Evolutionary conservation across 1,140 invertebrate genomes (phyloP), one percentile per base, ranked within the genome.

Genomic region (Drosophila seguyi): DNA sequence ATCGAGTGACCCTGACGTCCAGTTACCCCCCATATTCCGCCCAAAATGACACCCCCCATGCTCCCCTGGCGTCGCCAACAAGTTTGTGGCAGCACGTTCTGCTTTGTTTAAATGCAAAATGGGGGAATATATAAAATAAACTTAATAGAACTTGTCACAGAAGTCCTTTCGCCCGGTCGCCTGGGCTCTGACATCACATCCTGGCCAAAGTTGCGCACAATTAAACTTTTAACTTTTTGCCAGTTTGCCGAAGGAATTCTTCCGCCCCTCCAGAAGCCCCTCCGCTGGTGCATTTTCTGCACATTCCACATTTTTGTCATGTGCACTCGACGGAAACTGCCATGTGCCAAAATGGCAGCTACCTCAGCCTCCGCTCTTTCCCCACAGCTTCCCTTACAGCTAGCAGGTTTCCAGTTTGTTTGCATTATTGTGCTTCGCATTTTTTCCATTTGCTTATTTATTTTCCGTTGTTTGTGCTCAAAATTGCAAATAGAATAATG

Each of bases 91-190:
- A 81, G 58, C 71, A 83, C 75, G 75, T 88, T 50, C 48, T 60
- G 47, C 56, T 76, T 76, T 59, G 63, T 68, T 77, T 76, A 77
- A 77, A 77, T 68, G 48, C 60, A 71, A 81, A 81, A 81, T 72
- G 76, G 45, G 55, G 58, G 75, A 79, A 83, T 81, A 83, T 67
- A 60, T 83, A 90, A 81, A 90, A 81, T 67, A 90, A 90, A 90
- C 86, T 90, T 90, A 90, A 90, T 90, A 90, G 88, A 90, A 90
- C 74, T 81, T 85, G 85, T 86, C 86, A 90, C 86, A 81, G 81
- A 67, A 90, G 85, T 79, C 79, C 59, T 52, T 59, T 63, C 38
- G 61, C 41, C 59, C n/a, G 50, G 45, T 13, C 25, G 42, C 68
- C 67, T 34, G 69, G 53, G 66, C 27, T 47, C 27, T 47, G 39